These are phyloP conservation scores for Lithodes maja DNA, from an alignment of 2,888 invertebrate species.

Conservation along the genomic window DNA sequence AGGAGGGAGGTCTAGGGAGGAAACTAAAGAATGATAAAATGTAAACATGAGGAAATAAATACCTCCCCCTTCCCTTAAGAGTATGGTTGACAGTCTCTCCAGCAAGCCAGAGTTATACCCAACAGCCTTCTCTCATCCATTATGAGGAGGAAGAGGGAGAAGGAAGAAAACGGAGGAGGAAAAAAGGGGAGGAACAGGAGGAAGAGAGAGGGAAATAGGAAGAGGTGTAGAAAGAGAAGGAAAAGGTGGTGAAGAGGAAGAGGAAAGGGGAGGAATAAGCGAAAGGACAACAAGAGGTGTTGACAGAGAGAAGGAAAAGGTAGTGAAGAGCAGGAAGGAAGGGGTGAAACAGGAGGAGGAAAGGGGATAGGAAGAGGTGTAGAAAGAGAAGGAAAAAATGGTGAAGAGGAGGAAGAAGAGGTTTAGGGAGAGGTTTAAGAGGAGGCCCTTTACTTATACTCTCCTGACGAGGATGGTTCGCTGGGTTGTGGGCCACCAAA, in stretches of 20 bases:
- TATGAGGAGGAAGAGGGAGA: not conserved
- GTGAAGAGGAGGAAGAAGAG: slow-evolving; percentile 19
- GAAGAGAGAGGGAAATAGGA: not conserved
- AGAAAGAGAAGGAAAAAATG: slow-evolving; percentile 21
- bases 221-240: not conserved
- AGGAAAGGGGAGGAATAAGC: not conserved
- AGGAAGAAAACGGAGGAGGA: not conserved
- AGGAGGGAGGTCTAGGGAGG: too few species aligned
- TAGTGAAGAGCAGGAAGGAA: not conserved
- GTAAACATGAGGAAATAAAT: too few species aligned
- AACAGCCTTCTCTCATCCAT: too few species aligned
- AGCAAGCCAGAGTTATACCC: too few species aligned
- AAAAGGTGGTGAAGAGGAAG: not conserved
- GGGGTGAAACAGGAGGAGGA: not conserved
- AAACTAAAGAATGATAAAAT: too few species aligned
- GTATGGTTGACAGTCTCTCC: too few species aligned
- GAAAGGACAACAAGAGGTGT: not conserved
- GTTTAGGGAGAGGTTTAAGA: not conserved
- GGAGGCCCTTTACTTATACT: not conserved
- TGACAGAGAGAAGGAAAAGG: not conserved
- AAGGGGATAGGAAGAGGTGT: not conserved
- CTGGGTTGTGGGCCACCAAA: not conserved
- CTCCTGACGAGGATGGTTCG: not conserved
- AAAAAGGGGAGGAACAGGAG: not conserved
- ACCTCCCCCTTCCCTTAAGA: too few species aligned